Percentiles rank a stretch among this genome's conserved stretches.
These are phyloP conservation scores for Ciconia stormi DNA, from an alignment of 2,113 vertebrate species.

Conservation along the genomic window DNA sequence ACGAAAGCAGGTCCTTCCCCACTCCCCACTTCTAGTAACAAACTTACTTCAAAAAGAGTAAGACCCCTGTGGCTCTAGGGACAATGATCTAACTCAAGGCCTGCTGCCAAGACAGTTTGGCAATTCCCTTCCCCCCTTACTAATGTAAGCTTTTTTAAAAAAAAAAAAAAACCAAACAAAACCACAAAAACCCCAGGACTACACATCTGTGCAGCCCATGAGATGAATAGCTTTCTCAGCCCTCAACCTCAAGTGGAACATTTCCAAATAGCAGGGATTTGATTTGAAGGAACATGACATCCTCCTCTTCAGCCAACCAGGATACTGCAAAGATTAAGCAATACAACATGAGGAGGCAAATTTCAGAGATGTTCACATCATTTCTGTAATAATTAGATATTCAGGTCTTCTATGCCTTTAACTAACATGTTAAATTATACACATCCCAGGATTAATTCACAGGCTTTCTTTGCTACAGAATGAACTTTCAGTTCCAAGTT, in stretches of 20 bases:
- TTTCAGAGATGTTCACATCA: background rate
- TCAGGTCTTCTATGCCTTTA: background rate
- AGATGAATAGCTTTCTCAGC: background rate
- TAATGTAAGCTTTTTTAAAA: background rate
- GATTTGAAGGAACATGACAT: background rate
- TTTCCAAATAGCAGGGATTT: background rate
- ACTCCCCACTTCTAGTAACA: background rate
- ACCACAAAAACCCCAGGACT: background rate
- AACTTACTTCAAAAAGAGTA: background rate
- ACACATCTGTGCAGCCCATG: background rate
- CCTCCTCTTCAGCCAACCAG: background rate
- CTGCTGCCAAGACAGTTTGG: background rate
- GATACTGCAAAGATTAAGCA: background rate
- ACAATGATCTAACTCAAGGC: constrained; percentile 28
- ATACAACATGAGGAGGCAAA: background rate
- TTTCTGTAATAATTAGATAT: background rate
- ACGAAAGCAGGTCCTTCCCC: background rate
- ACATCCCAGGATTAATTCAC: background rate
- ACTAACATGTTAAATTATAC: background rate
- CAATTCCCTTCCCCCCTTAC: background rate
- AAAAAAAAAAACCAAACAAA: background rate
- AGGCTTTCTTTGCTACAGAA: background rate
- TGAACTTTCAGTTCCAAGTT: background rate
- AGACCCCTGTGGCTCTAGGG: background rate
- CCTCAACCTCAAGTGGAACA: background rate